A percentile compares a stretch with the other conserved stretches of the same genome.
Conservation (phyloP, 92 coral and sea anemone genomes). For the Epizoanthus scotinus region DNA sequence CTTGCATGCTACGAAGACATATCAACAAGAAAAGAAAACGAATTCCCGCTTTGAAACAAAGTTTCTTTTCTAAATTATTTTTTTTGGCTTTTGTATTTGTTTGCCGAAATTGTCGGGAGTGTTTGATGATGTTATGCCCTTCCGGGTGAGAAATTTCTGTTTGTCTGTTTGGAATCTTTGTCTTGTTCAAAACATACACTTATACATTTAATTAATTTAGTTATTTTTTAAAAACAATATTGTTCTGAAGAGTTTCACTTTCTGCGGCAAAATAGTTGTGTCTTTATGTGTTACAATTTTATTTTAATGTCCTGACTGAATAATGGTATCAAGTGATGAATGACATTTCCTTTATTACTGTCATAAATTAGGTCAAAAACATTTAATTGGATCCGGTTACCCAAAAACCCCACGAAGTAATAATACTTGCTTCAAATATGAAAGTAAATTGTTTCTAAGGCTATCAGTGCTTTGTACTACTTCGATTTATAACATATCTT, state of each 20-base stretch:
- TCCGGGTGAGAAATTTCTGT: neutral
- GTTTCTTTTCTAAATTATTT: neutral
- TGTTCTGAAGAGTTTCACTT: neutral
- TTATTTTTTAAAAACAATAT: neutral
- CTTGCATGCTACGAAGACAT: neutral
- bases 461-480: neutral
- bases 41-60: neutral
- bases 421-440: neutral
- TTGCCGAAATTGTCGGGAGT: neutral
- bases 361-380: neutral
- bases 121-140: neutral
- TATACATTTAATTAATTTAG: neutral
- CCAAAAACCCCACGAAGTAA: neutral
- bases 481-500: neutral
- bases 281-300: neutral
- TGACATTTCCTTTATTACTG: constrained; percentile 28
- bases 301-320: neutral
- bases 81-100: neutral
- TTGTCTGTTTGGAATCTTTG: neutral
- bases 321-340: neutral
- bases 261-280: neutral
- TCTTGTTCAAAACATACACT: neutral
- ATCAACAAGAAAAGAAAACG: neutral
- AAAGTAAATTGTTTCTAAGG: neutral
- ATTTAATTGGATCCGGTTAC: constrained; percentile 30